A percentile compares a stretch with the other conserved stretches of the same genome.
These are phyloP conservation scores for Cynoglossus semilaevis DNA, from an alignment of 2,113 vertebrate species.

Conservation along the genomic window DNA sequence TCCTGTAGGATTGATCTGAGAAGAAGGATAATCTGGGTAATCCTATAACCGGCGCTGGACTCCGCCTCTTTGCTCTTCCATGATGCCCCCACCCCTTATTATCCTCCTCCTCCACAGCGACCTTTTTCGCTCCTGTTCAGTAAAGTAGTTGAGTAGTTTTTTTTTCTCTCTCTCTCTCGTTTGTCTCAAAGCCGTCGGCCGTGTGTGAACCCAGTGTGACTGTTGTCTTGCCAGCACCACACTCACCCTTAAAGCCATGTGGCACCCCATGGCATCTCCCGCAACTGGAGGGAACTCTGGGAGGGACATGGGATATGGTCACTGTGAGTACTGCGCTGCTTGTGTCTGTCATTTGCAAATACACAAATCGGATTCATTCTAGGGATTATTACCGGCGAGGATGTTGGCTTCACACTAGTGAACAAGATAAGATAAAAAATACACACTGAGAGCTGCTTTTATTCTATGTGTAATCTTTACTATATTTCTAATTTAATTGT, in stretches of 20 bases:
- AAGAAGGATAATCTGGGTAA: slow-evolving; percentile 77
- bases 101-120: slow-evolving; percentile 11
- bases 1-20: slow-evolving; percentile 69
- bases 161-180: slow-evolving; percentile 11
- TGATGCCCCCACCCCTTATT: not conserved
- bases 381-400: not conserved
- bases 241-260: slow-evolving; percentile 57
- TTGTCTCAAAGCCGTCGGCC: slow-evolving; percentile 12
- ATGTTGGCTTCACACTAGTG: slow-evolving; percentile 1
- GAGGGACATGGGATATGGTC: slow-evolving; percentile 58
- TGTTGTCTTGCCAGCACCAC: slow-evolving; percentile 30
- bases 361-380: not conserved
- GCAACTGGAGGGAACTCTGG: slow-evolving; percentile 42
- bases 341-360: slow-evolving; percentile 13
- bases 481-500: too few species aligned
- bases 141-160: slow-evolving; percentile 29
- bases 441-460: slow-evolving; percentile 24
- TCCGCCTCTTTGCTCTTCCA: slow-evolving; percentile 56
- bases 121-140: slow-evolving; percentile 23
- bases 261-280: slow-evolving; percentile 62
- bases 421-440: slow-evolving; percentile 15
- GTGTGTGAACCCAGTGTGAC: slow-evolving; percentile 18
- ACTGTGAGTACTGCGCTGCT: slow-evolving; percentile 65
- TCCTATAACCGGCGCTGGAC: slow-evolving; percentile 69
- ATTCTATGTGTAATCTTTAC: slow-evolving; percentile 39